Evolutionary conservation across 2,888 invertebrate genomes (phyloP), one percentile per base, ranked within the genome.

Genomic region (Oscheius sp.): DNA sequence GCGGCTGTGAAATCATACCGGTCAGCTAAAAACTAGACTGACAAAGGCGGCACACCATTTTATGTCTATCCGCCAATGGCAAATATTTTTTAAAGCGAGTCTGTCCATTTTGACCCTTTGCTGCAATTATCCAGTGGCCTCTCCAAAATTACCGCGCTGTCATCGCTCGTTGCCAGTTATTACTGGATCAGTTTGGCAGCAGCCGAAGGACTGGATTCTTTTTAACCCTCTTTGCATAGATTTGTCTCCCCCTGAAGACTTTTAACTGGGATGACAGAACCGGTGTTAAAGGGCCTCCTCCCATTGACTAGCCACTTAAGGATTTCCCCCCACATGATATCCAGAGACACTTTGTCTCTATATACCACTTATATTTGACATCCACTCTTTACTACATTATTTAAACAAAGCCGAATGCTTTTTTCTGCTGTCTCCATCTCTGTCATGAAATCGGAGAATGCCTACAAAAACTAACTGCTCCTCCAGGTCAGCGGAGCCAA

Each of bases 401-500:
- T 49, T 49, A 49, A 7, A 5, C 49, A 5, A 13, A 5, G 5
- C 58, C 58, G 1, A 5, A 35, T 25, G 27, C 13, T 58, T 35
- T n/a, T 25, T 53, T 25, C 53, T 53, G 6, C 52, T 25, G 21
- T 53, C 53, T 25, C 25, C 53, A 2, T 53, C 18, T 53, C 25
- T 53, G 21, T 25, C 13, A 25, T 53, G 53, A 53, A 53, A n/a
- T 53, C 25, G 1, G n/a, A 23, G 53, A 53, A 53, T 23, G 18
- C 23, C 12, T 21, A 53, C 53, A 66, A 66, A 66, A 66, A 66
- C 49, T 27, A 29, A 29, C 66, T 66, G 52, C 52, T 66, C n/a
- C n/a, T n/a, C 49, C 49, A 66, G 52, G 66, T 66, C 49, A 49
- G 25, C 52, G 16, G 18, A 52, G 23, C 41, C 52, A 52, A 66